phyloP scores from a whole-genome alignment of 2,113 vertebrate species.

The Plecturocebus donacophilus region DNA sequence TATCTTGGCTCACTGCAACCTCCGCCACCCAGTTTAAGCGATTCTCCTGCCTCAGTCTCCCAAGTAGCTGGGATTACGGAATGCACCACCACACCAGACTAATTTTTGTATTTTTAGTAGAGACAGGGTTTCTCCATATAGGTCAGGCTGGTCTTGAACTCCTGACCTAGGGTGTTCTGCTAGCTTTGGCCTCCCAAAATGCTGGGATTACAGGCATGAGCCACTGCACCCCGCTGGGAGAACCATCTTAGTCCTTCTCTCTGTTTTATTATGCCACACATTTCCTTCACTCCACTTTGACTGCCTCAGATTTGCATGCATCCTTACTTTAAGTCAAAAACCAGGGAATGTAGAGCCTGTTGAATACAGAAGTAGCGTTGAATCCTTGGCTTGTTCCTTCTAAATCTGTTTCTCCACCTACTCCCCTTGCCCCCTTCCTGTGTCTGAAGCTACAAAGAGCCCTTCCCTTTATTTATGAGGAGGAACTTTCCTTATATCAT shows the following conservation, averaged over 20 bases:
- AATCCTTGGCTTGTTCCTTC: neutral
- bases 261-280: neutral
- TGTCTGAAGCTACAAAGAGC: neutral
- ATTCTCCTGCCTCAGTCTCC: no score
- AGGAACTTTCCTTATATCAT: neutral
- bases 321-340: neutral
- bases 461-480: neutral
- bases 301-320: neutral
- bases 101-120: no score
- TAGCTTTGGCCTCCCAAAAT: no score
- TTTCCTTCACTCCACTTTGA: neutral
- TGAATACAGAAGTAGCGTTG: neutral
- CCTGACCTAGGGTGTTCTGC: no score
- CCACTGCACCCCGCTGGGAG: neutral
- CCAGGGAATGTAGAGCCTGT: fast-evolving
- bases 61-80: no score
- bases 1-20: no score
- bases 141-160: no score
- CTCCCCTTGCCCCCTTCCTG: fast-evolving
- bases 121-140: no score
- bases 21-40: no score
- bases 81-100: no score
- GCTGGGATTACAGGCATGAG: no score
- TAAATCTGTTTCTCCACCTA: neutral
- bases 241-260: neutral